Evolutionary conservation across 2,888 invertebrate genomes (phyloP), one percentile per base, ranked within the genome.

Genomic region (Hypselothyrea guttata): DNA sequence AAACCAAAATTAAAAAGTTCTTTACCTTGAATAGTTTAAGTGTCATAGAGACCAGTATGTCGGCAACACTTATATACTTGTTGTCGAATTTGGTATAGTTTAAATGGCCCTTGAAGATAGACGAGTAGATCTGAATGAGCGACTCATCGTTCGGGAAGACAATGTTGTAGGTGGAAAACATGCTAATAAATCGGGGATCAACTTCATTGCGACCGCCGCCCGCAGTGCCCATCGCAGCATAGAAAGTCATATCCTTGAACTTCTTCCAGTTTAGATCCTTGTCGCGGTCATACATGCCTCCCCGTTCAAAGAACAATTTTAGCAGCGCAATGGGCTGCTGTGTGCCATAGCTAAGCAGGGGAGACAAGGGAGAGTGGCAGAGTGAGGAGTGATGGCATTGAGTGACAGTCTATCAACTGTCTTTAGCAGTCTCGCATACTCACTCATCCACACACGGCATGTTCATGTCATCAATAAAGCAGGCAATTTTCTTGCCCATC

Each of bases 401-500:
- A 30, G 33, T 53, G 56, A 33, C 34, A 46, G 66, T 34, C 28
- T 30, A 33, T 54, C 45, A 65, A 28, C 15, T 48, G 34, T 46
- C 11, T 7, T 11, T 58, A 34, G 13, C 59, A 53, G 48, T 41
- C 12, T 9, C 22, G 13, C 46, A n/a, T 46, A 84, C 87, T 87
- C 75, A 90, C 88, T 88, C 87, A 79, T 90, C 90, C 40, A 95
- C 94, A 90, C 94, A 92, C 28, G 98, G 97, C 97, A 97, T 97
- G 87, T 97, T 97, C 94, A 98, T 94, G 86, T 98, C 97, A 86
- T 98, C 98, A 70, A 98, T 94, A 86, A 98, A 98, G 67, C 96
- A 93, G 31, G 97, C 92, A 87, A 98, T 92, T 84, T 95, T 94
- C 90, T 97, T 98, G 28, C 97, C 97, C 57, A 95, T 92, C 0